Evolutionary conservation across 2,888 invertebrate species (phyloP), one percentile per base, ranked within the genome.

Genomic region (Entomobrya proxima): DNA sequence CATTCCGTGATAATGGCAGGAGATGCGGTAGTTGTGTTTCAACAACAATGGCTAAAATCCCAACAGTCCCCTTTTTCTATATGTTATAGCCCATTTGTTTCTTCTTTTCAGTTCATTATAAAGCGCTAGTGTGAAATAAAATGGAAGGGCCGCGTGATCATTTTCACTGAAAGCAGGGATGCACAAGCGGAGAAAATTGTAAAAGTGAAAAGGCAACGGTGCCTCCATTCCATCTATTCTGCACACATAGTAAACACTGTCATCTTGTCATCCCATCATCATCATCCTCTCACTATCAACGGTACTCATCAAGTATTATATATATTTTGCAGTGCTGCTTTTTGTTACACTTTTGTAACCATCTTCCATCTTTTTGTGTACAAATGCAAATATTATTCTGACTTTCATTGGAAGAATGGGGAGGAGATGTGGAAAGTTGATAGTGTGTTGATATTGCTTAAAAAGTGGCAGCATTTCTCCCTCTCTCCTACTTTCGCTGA

Each of bases 381-480:
- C 80, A 80, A 80, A 80, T 72, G 80, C 58, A 80, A 80, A 80
- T 80, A 74, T 58, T 80, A 80, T 80, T 55, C 74, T 58, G 80
- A 74, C 64, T 37, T 67, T 67, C 37, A 37, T 11, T 21, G 64
- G 27, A 11, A 72, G 72, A 27, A 40, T 50, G 47, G 72, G 50
- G 72, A 32, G 24, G 24, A 67, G 64, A 47, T 47, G 32, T 47
- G 32, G 18, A 47, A 72, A 72, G 47, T 30, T 72, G 47, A 47
- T 72, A 47, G 1, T 47, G 72, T 50, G n/a, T 27, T 30, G 21
- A 50, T 55, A 15, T n/a, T 32, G 47, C 47, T 72, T 30, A 67
- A 67, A 67, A n/a, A n/a, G n/a, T n/a, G n/a, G 37, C 40, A 67
- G 37, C 21, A 37, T 37, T 18, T 37, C 64, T 21, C 64, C 7